Conservation (phyloP, 1,140 invertebrate species). For the Thalassaphorura encarpata region DNA sequence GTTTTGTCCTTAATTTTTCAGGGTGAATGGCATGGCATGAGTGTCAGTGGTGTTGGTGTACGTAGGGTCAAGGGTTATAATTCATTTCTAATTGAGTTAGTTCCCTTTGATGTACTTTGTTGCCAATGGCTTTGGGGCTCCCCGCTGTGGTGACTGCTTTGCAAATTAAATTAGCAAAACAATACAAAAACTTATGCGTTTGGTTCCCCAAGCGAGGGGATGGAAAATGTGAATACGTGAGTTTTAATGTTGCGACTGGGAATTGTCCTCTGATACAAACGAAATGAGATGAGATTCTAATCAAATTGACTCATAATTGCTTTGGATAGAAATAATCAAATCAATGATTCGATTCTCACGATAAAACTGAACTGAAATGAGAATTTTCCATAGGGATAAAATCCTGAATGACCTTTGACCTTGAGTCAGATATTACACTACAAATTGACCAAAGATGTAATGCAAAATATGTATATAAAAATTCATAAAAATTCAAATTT, state of each 20-base stretch:
- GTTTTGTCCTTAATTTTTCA: not conserved
- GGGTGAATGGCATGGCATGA: not conserved
- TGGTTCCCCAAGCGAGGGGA: not conserved
- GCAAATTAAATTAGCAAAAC: constrained; percentile 1
- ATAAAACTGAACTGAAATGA: no score
- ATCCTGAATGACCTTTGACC: no score
- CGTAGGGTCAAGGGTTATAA: constrained; percentile 23
- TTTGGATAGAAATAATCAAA: not conserved
- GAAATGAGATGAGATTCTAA: not conserved
- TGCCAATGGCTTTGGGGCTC: not conserved
- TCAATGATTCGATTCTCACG: not conserved
- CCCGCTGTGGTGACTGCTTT: not conserved
- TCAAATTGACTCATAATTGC: not conserved
- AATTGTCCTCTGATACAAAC: not conserved
- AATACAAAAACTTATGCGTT: not conserved
- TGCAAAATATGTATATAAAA: no score
- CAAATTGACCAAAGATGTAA: no score
- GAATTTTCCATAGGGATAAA: no score
- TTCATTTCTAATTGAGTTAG: constrained; percentile 28
- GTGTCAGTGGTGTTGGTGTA: not conserved
- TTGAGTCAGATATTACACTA: no score
- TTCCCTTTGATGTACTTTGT: constrained; percentile 20
- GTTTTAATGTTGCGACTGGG: not conserved
- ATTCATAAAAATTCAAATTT: no score
- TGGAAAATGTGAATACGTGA: not conserved